phyloP scores from a whole-genome alignment of 2,797 vertebrate species.

The Squalus acanthias region DNA sequence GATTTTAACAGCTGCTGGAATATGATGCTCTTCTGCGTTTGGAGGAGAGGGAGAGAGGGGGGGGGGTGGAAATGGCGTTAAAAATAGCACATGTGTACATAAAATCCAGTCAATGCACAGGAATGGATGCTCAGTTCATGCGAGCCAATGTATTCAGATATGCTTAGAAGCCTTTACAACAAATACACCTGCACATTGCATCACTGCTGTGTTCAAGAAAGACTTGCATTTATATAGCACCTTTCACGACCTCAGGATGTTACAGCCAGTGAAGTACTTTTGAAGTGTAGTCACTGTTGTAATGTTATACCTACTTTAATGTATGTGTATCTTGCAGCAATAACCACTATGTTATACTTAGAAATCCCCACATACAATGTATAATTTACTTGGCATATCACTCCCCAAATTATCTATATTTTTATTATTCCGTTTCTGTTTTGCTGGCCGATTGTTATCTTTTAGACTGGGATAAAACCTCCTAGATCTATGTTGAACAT shows the following conservation, averaged over 20 bases:
- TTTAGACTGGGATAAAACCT: background rate
- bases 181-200: background rate
- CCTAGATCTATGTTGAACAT: background rate
- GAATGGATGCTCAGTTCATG: background rate
- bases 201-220: background rate
- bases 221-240: background rate
- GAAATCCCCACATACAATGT: background rate
- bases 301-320: background rate
- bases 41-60: background rate
- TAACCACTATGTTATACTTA: background rate
- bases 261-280: too few species aligned
- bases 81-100: background rate
- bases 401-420: background rate
- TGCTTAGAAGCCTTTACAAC: background rate
- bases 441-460: background rate
- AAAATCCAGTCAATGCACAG: background rate
- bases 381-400: background rate
- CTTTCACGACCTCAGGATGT: background rate
- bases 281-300: too few species aligned
- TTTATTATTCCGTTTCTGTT: background rate
- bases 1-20: conserved; percentile 45
- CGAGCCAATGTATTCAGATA: background rate
- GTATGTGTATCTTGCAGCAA: background rate
- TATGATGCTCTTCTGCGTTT: conserved; percentile 4
- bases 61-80: background rate